A percentile compares a stretch with the other conserved stretches of the same genome.
These are phyloP conservation scores for Psammodynastes pulverulentus DNA, from an alignment of 2,113 vertebrate species.

Conservation along the genomic window DNA sequence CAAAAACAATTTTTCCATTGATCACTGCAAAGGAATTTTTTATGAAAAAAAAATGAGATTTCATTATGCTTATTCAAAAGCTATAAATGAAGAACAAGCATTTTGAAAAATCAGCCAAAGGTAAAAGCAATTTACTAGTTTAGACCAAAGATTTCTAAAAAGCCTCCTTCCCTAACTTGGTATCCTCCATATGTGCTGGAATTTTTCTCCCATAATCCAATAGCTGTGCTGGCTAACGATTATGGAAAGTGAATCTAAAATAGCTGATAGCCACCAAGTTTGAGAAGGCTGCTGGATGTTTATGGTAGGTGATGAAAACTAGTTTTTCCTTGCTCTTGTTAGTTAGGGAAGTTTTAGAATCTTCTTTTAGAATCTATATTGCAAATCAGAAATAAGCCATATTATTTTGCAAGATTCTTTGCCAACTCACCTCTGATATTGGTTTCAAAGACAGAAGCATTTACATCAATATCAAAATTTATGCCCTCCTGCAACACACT, in stretches of 20 bases:
- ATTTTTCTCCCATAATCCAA: background rate
- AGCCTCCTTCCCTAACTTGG: background rate
- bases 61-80: background rate
- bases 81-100: background rate
- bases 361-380: background rate
- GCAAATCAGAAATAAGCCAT: background rate
- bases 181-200: background rate
- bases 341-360: background rate
- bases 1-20: background rate
- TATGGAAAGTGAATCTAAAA: background rate
- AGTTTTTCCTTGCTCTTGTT: background rate
- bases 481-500: constrained; percentile 85
- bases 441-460: constrained; percentile 96
- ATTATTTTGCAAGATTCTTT: rapidly evolving
- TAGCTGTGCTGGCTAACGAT: background rate
- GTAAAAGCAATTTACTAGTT: background rate
- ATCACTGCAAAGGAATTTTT: background rate
- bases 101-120: background rate
- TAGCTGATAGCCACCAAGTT: background rate
- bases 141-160: background rate
- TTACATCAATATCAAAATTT: constrained; percentile 95
- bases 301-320: background rate
- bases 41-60: background rate
- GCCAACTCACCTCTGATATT: constrained; percentile 89
- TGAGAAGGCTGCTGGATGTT: background rate